Evolutionary conservation across 2,113 vertebrate genomes (phyloP).

Genomic region (Lophotis ruficrista): DNA sequence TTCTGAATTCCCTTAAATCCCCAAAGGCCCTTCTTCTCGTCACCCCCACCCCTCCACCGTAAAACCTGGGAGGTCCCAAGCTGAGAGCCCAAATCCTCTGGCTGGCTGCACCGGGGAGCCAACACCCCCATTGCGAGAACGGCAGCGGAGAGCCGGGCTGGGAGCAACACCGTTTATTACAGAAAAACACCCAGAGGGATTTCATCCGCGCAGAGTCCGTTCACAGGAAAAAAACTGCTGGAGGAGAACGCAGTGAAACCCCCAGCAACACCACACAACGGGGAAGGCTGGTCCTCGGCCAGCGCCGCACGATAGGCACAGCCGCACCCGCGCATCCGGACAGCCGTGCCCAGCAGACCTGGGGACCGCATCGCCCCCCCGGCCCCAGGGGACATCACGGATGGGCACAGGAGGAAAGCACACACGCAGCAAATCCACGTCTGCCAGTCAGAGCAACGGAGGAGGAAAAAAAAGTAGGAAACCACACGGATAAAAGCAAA

Average conservation of each 20-base stretch:
- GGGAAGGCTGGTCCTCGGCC: background rate
- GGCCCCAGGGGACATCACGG: fast-evolving
- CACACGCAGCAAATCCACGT: background rate
- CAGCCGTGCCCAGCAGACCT: background rate
- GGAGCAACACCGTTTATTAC: slow-evolving; percentile 53
- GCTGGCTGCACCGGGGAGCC: background rate
- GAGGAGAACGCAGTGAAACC: background rate
- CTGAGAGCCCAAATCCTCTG: background rate
- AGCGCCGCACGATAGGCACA: background rate
- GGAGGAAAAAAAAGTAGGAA: background rate
- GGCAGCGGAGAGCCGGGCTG: background rate
- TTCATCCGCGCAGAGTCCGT: background rate
- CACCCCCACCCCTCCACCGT: background rate
- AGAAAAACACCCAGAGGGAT: background rate
- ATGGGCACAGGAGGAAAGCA: fast-evolving
- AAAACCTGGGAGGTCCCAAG: background rate
- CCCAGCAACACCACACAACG: slow-evolving; percentile 18
- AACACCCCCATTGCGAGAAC: background rate
- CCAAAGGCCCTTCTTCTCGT: background rate
- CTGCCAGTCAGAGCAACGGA: background rate
- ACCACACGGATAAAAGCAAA: background rate
- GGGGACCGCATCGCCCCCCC: background rate
- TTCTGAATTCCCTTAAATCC: background rate
- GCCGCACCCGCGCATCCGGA: background rate
- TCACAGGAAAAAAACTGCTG: background rate